Percentiles rank a stretch among this genome's conserved stretches.
phyloP scores from a whole-genome alignment of 1,140 invertebrate species.

The Streblospio benedicti region DNA sequence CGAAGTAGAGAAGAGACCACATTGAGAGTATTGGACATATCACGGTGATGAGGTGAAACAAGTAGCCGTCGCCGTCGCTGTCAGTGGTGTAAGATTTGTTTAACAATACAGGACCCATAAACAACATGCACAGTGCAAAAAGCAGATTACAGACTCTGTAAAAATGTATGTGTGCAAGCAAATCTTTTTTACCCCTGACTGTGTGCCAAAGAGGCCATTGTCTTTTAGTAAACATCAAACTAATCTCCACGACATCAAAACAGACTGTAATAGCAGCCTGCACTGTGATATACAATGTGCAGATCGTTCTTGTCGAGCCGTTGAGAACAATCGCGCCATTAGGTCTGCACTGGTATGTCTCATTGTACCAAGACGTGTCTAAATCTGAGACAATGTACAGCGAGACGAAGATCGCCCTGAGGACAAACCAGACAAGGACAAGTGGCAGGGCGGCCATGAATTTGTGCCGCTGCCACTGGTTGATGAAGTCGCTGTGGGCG shows the following conservation, averaged over 20 bases:
- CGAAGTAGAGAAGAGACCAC: background rate
- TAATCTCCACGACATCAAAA: background rate
- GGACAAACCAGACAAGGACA: background rate
- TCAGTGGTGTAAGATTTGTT: too few relatives aligned
- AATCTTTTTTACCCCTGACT: background rate
- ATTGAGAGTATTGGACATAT: too few relatives aligned
- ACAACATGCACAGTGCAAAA: background rate
- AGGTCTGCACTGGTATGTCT: too few relatives aligned
- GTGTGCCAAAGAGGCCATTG: background rate
- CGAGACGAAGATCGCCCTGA: too few relatives aligned
- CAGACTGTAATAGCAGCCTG: background rate
- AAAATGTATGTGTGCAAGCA: background rate
- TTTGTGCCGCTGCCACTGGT: background rate
- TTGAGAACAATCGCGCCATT: too few relatives aligned
- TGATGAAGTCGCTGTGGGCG: too few relatives aligned
- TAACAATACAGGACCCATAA: background rate
- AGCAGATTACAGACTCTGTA: background rate
- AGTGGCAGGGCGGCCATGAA: background rate
- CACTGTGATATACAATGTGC: background rate
- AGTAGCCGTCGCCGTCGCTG: background rate
- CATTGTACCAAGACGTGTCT: too few relatives aligned
- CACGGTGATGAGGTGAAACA: background rate
- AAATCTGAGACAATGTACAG: too few relatives aligned
- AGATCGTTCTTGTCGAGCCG: too few relatives aligned
- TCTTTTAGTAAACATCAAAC: background rate